Percentiles rank a stretch among this genome's conserved stretches.
Conservation (phyloP, 2,113 vertebrate species). For the Australoheros scitulus region DNA sequence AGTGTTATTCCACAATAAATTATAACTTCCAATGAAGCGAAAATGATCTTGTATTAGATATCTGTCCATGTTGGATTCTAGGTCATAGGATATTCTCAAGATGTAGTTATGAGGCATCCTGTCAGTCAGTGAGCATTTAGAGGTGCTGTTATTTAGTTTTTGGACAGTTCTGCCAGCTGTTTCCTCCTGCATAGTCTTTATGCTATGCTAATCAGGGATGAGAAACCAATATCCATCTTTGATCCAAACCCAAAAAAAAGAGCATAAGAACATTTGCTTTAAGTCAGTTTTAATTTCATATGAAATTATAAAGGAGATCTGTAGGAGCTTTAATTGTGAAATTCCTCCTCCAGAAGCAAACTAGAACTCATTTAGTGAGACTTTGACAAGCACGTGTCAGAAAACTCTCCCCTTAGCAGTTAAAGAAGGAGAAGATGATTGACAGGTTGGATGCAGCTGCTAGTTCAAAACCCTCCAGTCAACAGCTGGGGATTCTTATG, state of each 20-base stretch:
- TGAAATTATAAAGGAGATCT: neutral
- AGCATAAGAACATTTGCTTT: neutral
- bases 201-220: neutral
- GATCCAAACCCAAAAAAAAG: neutral
- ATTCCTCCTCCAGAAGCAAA: neutral
- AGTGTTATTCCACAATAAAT: neutral
- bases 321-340: neutral
- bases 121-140: neutral
- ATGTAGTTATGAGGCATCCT: neutral
- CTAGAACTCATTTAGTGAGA: neutral
- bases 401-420: constrained; percentile 27
- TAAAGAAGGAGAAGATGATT: constrained; percentile 39
- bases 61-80: neutral
- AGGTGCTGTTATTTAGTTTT: neutral
- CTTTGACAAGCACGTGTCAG: neutral
- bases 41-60: neutral
- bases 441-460: constrained; percentile 66
- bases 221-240: neutral
- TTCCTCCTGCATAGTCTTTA: neutral
- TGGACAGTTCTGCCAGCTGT: neutral
- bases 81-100: neutral
- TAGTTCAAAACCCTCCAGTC: constrained; percentile 54
- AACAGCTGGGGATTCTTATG: constrained; percentile 62
- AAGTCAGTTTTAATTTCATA: neutral
- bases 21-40: neutral